These are phyloP conservation scores for Butorides virescens DNA, from an alignment of 2,113 vertebrate species.

Conservation along the genomic window DNA sequence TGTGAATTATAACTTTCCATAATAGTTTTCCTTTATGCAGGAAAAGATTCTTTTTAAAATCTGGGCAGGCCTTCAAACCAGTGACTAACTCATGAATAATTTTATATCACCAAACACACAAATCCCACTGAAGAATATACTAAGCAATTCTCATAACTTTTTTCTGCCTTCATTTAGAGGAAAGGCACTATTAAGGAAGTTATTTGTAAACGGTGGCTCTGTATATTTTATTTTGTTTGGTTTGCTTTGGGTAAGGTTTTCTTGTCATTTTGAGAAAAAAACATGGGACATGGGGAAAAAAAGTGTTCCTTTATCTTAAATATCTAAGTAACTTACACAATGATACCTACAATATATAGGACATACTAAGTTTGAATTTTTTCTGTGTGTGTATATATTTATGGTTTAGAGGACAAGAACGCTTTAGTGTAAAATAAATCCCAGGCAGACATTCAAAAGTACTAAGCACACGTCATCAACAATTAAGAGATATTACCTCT, in stretches of 20 bases:
- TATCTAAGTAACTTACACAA: not conserved
- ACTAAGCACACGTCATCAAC: not conserved
- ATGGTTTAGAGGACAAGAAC: not conserved
- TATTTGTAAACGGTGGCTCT: not conserved
- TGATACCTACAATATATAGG: not conserved
- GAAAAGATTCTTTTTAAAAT: not conserved
- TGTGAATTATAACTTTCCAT: not conserved
- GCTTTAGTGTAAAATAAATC: not conserved
- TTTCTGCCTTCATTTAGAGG: not conserved
- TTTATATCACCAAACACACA: not conserved
- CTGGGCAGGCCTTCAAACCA: not conserved
- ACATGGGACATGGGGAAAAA: accelerated
- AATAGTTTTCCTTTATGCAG: not conserved
- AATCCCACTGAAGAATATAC: not conserved
- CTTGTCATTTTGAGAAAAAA: not conserved
- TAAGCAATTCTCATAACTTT: not conserved
- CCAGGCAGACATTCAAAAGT: not conserved
- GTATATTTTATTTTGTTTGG: too few relatives aligned
- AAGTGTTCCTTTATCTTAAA: not conserved
- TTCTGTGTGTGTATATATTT: not conserved
- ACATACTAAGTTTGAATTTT: not conserved
- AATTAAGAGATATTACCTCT: not conserved
- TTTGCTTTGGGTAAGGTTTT: not conserved
- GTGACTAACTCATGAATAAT: not conserved
- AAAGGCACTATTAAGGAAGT: not conserved